These are phyloP conservation scores for Thripadectes ignobilis DNA, from an alignment of 2,797 vertebrate genomes.

Conservation along the genomic window DNA sequence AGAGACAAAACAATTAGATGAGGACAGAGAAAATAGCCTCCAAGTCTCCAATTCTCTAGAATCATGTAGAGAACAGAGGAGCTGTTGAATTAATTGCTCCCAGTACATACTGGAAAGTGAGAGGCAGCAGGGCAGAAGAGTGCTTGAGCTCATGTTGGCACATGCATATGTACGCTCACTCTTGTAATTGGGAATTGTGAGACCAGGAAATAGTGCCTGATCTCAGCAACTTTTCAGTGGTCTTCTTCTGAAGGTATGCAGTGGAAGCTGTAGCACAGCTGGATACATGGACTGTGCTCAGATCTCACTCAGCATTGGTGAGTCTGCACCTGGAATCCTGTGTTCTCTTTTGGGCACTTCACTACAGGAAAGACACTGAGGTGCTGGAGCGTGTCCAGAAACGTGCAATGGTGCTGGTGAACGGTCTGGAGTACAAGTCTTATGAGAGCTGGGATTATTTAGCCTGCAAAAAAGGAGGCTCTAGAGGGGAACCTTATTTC, in stretches of 20 bases:
- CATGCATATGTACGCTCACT: accelerated
- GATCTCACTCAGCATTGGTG: not conserved
- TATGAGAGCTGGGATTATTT: not conserved
- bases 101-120: not conserved
- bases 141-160: accelerated
- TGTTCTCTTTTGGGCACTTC: not conserved
- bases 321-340: not conserved
- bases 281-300: not conserved
- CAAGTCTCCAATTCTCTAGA: not conserved
- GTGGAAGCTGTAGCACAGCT: not conserved
- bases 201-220: not conserved
- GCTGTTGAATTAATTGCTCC: not conserved
- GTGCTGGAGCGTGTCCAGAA: not conserved
- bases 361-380: not conserved
- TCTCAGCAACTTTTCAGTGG: not conserved
- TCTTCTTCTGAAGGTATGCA: not conserved
- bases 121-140: not conserved
- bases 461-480: not conserved
- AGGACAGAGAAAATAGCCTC: not conserved
- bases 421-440: not conserved
- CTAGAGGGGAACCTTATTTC: not conserved
- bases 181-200: not conserved
- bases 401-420: not conserved
- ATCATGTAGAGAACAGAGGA: not conserved
- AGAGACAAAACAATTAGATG: not conserved